Conservation (phyloP, 2,113 vertebrate genomes). For the Anser cygnoides region DNA sequence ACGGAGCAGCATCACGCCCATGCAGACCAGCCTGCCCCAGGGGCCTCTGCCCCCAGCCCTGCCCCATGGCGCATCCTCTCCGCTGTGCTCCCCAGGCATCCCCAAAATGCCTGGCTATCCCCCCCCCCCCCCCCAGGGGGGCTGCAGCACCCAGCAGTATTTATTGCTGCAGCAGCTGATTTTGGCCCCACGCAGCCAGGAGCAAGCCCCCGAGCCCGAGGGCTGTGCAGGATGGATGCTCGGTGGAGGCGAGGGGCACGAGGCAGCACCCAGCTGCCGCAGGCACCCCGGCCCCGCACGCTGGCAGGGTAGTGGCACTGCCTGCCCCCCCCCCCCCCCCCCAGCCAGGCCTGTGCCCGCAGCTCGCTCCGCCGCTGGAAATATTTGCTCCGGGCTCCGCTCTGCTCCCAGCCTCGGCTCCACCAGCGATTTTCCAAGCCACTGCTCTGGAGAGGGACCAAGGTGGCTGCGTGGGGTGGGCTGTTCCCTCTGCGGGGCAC, state of each 20-base stretch:
- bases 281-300: background rate
- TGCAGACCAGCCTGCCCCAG: background rate
- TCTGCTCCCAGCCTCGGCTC: background rate
- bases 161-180: background rate
- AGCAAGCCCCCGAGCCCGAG: rapidly evolving
- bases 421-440: background rate
- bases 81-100: background rate
- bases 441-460: background rate
- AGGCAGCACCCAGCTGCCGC: background rate
- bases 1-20: background rate
- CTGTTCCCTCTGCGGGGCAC: background rate
- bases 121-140: background rate
- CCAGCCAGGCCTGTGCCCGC: background rate
- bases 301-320: background rate
- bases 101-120: background rate
- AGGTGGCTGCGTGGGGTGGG: background rate
- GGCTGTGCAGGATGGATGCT: background rate
- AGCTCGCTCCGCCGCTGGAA: background rate
- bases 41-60: background rate
- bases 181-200: background rate
- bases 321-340: background rate
- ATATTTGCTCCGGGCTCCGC: background rate
- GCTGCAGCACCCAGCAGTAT: background rate
- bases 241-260: background rate
- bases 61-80: background rate